Evolutionary conservation across 2,113 vertebrate species (phyloP), one percentile per base, ranked within the genome.

Genomic region (Pterocles burchelli): DNA sequence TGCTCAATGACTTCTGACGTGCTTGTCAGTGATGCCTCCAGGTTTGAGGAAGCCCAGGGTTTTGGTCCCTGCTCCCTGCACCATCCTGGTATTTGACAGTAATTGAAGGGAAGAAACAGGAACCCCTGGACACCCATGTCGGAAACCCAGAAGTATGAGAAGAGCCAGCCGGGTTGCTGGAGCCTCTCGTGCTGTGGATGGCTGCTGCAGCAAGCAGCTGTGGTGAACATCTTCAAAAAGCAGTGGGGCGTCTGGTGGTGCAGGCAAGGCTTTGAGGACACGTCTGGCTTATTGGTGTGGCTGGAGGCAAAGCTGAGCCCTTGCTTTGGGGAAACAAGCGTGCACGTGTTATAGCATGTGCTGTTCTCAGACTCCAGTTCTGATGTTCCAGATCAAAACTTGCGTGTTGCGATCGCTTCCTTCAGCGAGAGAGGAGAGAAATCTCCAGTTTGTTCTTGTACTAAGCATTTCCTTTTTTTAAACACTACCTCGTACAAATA

Each of bases 141-240:
- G 54, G 80, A 83, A 93, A 52, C 36, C 12, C 52, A 33, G 28
- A 80, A 79, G 34, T 13, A 74, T 0, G 1, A 85, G 83, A 52
- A 49, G 67, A 93, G 43, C 36, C 41, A 55, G 36, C 3, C 2
- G 2, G 10, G 49, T 11, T 57, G n/a, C 76, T 75, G 81, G 88
- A 94, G 63, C 7, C 33, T 85, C 85, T 75, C 0, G 2, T 31
- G 49, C 62, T 75, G 57, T 3, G 4, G 48, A n/a, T 92, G 6
- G 1, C n/a, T 43, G 67, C 77, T 80, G 68, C 62, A 59, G 38
- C 75, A 70, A 63, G 66, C 4, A 2, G 25, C 88, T 95, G 95
- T 76, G 92, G 92, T 75, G 88, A 95, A 6, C 33, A 12, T 36
- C 90, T 74, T 93, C 85, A 93, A 90, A 95, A 66, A 76, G 66